Percentiles rank a stretch among this genome's conserved stretches.
phyloP scores from a whole-genome alignment of 1,140 invertebrate genomes.

The Drosophila mojavensis region DNA sequence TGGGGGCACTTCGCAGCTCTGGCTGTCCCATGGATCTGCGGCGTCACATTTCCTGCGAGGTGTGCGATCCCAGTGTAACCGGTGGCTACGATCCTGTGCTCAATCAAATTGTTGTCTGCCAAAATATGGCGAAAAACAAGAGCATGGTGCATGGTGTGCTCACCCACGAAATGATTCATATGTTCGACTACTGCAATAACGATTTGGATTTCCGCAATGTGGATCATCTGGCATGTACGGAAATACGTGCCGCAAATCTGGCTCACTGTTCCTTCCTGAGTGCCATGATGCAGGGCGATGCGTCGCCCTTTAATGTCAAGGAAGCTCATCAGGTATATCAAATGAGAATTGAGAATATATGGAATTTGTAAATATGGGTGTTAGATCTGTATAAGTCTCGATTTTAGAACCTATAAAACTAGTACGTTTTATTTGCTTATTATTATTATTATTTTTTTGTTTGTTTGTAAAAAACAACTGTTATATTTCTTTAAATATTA shows the following conservation, averaged over 20 bases:
- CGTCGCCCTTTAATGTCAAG: constrained; percentile 90
- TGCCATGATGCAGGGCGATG: constrained; percentile 90
- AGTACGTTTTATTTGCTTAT: no score
- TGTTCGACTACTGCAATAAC: constrained; percentile 97
- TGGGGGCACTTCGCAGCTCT: constrained; percentile 92
- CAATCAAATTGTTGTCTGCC: constrained; percentile 93
- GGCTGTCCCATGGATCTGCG: constrained; percentile 93
- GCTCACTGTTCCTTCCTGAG: constrained; percentile 95
- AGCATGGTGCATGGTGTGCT: constrained; percentile 91
- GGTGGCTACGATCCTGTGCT: constrained; percentile 95
- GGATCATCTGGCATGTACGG: constrained; percentile 97
- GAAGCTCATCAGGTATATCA: constrained; percentile 87
- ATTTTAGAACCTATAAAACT: no score
- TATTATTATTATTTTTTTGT: no score
- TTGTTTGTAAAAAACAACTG: no score
- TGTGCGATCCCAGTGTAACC: constrained; percentile 91
- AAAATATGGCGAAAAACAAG: constrained; percentile 90
- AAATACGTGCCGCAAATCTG: constrained; percentile 95
- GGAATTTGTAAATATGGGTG: no score
- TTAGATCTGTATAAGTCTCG: no score
- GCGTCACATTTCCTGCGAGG: constrained; percentile 96
- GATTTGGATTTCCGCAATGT: constrained; percentile 95
- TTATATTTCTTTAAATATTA: no score
- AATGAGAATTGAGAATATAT: background rate
- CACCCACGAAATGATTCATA: constrained; percentile 97